Evolutionary conservation across 2,113 vertebrate species (phyloP).

Genomic region (Setophaga petechia): DNA sequence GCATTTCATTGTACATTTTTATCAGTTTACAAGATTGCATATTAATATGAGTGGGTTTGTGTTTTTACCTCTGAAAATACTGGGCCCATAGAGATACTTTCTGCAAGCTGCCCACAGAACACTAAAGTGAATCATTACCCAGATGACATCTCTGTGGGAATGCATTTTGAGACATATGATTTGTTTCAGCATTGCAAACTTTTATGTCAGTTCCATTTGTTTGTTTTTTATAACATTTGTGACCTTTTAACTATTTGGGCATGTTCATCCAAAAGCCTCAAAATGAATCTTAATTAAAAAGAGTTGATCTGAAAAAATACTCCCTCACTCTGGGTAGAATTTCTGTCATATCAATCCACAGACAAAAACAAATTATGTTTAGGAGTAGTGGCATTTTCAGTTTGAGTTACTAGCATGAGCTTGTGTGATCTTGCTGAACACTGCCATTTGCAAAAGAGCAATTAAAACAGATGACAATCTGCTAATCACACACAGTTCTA

Average conservation of each 20-base stretch:
- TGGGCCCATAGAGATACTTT: neutral
- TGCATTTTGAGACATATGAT: constrained; percentile 11
- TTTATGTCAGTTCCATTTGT: constrained; percentile 60
- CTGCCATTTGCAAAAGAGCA: constrained; percentile 58
- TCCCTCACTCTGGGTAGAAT: constrained; percentile 60
- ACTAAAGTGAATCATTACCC: neutral
- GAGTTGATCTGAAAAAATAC: constrained; percentile 61
- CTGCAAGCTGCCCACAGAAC: neutral
- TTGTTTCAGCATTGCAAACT: constrained; percentile 46
- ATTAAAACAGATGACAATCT: constrained; percentile 56
- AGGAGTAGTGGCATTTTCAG: constrained; percentile 30
- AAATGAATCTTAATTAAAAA: constrained; percentile 72
- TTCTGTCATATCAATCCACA: constrained; percentile 56
- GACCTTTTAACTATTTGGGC: constrained; percentile 71
- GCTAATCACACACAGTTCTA: constrained; percentile 32
- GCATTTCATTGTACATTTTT: neutral
- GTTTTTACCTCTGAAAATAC: neutral
- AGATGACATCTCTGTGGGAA: constrained; percentile 37
- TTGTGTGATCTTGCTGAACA: constrained; percentile 52
- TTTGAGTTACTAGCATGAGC: constrained; percentile 19
- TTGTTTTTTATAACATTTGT: constrained; percentile 61
- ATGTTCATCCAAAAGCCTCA: constrained; percentile 58
- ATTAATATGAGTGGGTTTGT: neutral
- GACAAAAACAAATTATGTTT: constrained; percentile 63
- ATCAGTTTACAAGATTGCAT: neutral